Evolutionary conservation across 2,113 vertebrate species (phyloP).

Genomic region (Chrysochloris asiatica): DNA sequence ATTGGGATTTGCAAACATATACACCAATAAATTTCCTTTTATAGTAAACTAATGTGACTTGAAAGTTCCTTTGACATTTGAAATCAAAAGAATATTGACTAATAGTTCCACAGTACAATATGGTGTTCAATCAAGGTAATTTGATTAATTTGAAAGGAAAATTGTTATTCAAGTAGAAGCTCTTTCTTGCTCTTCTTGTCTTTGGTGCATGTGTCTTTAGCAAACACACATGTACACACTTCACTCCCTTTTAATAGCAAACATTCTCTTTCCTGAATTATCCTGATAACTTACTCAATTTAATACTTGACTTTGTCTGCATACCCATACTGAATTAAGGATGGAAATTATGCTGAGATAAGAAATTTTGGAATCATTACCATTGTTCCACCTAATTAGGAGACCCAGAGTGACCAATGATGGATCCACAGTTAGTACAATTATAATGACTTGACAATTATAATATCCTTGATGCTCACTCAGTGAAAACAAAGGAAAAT

Average conservation of each 20-base stretch:
- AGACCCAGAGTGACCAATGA: not conserved
- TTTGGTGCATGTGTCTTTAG: not conserved
- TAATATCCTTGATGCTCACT: not conserved
- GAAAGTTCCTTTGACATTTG: not conserved
- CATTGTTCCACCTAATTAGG: constrained; percentile 18
- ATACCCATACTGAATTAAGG: not conserved
- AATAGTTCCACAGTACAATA: not conserved
- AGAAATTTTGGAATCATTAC: not conserved
- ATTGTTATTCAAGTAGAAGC: not conserved
- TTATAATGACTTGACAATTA: not conserved
- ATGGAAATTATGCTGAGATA: not conserved
- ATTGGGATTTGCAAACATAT: not conserved
- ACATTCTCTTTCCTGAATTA: not conserved
- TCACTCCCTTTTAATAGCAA: not conserved
- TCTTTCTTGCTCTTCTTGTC: not conserved
- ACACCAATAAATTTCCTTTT: not conserved
- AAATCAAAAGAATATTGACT: not conserved
- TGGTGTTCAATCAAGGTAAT: not conserved
- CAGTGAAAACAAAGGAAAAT: not conserved
- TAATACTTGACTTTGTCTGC: not conserved
- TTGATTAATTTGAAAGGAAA: not conserved
- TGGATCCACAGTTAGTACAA: not conserved
- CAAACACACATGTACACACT: not conserved
- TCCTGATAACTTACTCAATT: not conserved
- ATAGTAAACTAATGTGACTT: not conserved